phyloP scores from a whole-genome alignment of 2,113 vertebrate species.

The Diglossa brunneiventris region DNA sequence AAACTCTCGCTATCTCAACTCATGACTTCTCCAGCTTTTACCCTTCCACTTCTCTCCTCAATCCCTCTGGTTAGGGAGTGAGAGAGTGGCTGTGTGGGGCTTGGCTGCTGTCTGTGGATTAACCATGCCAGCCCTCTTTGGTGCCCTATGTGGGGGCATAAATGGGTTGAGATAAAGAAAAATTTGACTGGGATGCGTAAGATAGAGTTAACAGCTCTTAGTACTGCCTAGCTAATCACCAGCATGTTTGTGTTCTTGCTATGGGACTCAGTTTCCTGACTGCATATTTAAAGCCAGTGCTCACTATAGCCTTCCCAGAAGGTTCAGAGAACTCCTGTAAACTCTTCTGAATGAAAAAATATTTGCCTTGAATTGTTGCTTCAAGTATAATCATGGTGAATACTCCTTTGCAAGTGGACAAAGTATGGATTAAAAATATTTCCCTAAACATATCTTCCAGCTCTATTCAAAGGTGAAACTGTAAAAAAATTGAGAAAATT shows the following conservation, averaged over 20 bases:
- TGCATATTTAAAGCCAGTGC: background rate
- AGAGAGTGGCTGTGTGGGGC: background rate
- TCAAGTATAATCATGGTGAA: background rate
- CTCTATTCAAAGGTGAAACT: background rate
- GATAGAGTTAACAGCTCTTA: background rate
- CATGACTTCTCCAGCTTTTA: background rate
- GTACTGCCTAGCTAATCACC: background rate
- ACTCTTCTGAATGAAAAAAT: background rate
- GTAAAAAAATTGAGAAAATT: background rate
- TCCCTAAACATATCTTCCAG: background rate
- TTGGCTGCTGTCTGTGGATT: background rate
- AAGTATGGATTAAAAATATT: background rate
- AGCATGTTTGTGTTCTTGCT: background rate
- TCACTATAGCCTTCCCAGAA: background rate
- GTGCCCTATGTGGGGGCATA: accelerated
- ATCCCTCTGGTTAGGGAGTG: background rate
- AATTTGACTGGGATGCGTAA: background rate
- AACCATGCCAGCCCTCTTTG: background rate
- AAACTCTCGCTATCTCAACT: background rate
- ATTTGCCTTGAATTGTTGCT: background rate
- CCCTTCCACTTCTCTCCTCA: accelerated
- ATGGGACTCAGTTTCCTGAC: background rate
- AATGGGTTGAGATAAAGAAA: background rate
- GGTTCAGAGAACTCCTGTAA: background rate
- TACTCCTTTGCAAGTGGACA: background rate